Conservation (phyloP, 2,888 invertebrate species). For the Apodemia duryi region DNA sequence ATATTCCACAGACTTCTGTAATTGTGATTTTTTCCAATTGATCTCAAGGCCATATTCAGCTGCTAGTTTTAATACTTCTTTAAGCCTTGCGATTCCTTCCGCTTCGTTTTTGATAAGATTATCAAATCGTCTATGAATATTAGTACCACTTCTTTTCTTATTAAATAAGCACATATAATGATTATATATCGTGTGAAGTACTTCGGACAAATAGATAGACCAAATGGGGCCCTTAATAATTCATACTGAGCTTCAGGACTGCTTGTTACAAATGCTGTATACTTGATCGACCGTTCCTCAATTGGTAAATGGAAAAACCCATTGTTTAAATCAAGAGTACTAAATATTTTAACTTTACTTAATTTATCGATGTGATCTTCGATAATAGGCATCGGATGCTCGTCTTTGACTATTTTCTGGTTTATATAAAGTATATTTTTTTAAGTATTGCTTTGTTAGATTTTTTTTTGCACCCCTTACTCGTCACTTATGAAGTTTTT, state of each 20-base stretch:
- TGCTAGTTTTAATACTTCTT: slow-evolving; percentile 20
- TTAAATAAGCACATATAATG: slow-evolving; percentile 36
- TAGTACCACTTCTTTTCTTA: slow-evolving; percentile 25
- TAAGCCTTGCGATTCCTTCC: slow-evolving; percentile 23
- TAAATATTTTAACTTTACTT: slow-evolving; percentile 29
- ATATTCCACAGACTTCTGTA: no score
- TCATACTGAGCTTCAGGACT: slow-evolving; percentile 43
- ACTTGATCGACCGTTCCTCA: slow-evolving; percentile 35
- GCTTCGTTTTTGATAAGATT: slow-evolving; percentile 28
- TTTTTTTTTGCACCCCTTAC: no score
- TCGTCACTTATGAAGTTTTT: no score
- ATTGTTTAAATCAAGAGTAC: slow-evolving; percentile 39
- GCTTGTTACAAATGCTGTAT: slow-evolving; percentile 46
- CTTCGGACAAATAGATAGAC: slow-evolving; percentile 41
- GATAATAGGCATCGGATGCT: slow-evolving; percentile 39
- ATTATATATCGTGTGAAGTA: slow-evolving; percentile 42
- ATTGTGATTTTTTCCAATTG: no score
- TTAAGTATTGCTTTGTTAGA: no score
- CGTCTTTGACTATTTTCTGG: neutral
- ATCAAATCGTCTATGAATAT: slow-evolving; percentile 36
- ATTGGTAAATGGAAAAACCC: slow-evolving; percentile 46
- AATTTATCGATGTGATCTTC: slow-evolving; percentile 45
- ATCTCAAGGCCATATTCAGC: no score
- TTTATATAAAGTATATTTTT: neutral
- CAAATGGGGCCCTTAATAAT: slow-evolving; percentile 36